Evolutionary conservation across 1,140 invertebrate genomes (phyloP), one percentile per base, ranked within the genome.

Genomic region (Panagrolaimus sp.): DNA sequence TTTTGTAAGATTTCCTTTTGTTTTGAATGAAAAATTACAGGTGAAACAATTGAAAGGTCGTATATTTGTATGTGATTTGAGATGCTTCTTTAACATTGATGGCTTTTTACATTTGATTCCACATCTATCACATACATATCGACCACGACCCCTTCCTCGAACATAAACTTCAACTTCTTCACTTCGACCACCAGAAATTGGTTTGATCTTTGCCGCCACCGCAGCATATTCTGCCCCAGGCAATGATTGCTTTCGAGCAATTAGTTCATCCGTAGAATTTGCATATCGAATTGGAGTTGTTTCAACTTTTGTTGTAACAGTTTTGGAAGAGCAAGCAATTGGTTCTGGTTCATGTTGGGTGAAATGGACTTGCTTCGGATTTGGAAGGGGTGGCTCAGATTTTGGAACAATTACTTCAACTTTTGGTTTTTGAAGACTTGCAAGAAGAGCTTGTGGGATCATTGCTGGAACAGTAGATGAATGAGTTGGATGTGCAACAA

Each of bases 31-130:
- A 85, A 86, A 87, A 58, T 86, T 89, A 84, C 95, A 98, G 81
- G 95, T 24, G 7, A 64, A 12, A 26, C 95, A 98, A 12, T 92
- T 92, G 80, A 93, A 98, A 0, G 94, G 94, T 69, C 95, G 87
- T 21, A 96, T 89, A 83, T 98, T 93, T 7, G 94, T 96, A 83
- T 98, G 95, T 0, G 93, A 97, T 72, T 80, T 78, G 76, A 98
- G 93, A 85, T 98, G 95, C 87, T 98, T 98, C 84, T 96, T 96
- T 43, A 98, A 85, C 94, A 98, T 98, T 24, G 94, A 97, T 6
- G 95, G 94, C 83, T 98, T 98, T 84, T 96, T 97, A 85, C 95
- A 98, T 8, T 94, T 88, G 73, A 98, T 98, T 48, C 94, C 95
- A 85, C 95, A 98, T 84, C 93, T 90, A 72, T 93, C 91, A 84